phyloP scores from a whole-genome alignment of 2,888 invertebrate species.

The Tetanocera ferruginea region DNA sequence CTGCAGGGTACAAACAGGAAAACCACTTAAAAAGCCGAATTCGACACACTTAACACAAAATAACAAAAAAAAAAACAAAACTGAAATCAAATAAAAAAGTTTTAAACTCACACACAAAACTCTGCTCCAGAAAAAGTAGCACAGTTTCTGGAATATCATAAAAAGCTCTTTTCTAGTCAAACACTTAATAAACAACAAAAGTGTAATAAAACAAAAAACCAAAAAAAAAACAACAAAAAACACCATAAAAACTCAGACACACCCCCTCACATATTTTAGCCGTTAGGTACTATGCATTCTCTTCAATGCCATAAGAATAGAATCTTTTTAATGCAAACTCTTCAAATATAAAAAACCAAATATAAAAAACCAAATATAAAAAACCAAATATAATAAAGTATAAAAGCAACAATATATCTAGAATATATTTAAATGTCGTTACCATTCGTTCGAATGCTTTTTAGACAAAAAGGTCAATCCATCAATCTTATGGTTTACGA shows the following conservation, averaged over 20 bases:
- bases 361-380: too few relatives aligned
- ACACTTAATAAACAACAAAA: too few relatives aligned
- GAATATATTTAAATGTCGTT: too few relatives aligned
- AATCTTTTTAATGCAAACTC: neutral
- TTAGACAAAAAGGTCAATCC: conserved; percentile 28
- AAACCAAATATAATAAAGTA: too few relatives aligned
- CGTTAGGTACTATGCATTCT: too few relatives aligned
- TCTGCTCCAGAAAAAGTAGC: neutral
- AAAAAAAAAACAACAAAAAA: neutral
- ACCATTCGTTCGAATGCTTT: neutral
- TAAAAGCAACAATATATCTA: too few relatives aligned
- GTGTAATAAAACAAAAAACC: too few relatives aligned
- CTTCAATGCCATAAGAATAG: too few relatives aligned
- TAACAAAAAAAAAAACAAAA: conserved; percentile 7
- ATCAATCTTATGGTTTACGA: conserved; percentile 12
- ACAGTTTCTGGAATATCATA: neutral
- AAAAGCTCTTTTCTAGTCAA: too few relatives aligned
- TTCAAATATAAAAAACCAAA: too few relatives aligned
- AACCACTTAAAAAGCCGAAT: neutral
- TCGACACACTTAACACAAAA: conserved; percentile 7
- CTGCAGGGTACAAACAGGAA: neutral
- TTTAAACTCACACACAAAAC: neutral
- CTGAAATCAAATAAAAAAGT: neutral
- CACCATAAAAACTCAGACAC: neutral
- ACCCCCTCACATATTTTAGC: neutral